Evolutionary conservation across 2,888 invertebrate genomes (phyloP), one percentile per base, ranked within the genome.

Genomic region (Oscheius sp.): DNA sequence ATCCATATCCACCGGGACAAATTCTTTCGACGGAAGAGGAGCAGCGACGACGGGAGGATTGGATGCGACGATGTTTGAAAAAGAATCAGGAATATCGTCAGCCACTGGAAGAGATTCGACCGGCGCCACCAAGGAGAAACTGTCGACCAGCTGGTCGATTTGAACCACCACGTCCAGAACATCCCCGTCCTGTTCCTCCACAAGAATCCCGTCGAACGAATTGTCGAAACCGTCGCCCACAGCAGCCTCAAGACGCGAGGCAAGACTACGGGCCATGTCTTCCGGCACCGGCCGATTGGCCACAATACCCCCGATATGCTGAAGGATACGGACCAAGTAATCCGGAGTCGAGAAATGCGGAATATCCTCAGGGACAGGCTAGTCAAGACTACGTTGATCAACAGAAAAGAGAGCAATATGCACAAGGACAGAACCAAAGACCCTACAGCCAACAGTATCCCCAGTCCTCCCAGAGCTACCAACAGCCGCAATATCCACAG

Each of bases 221-320:
- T 30, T 59, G 59, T 44, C 65, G 65, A n/a, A 20, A 38, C 22
- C 30, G 50, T n/a, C 38, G 38, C 9, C 20, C 44, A 36, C 28
- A 47, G 14, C 33, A 49, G 38, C 44, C 51, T 22, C 65, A 51
- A 38, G 28, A 59, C 28, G 17, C 26, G 20, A 6, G 30, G 20
- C 2, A 24, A 17, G 41, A 20, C 17, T 50, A 30, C 22, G 67
- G 57, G 20, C 67, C 67, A 24, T 67, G 67, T 28, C 67, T 67
- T 5, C 67, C 67, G 1, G 59, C 67, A 22, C 67, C 67, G 9
- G 45, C 67, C 28, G 57, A 67, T 17, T 67, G 67, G 67, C 67
- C 67, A 20, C 67, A 67, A 47, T 67, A 67, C 30, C 67, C 67
- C 17, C 28, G 67, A 14, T 67, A 67, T 36, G 47, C 67, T 0